Evolutionary conservation across 2,888 invertebrate genomes (phyloP), one percentile per base, ranked within the genome.

Genomic region (Trissolcus japonicus): DNA sequence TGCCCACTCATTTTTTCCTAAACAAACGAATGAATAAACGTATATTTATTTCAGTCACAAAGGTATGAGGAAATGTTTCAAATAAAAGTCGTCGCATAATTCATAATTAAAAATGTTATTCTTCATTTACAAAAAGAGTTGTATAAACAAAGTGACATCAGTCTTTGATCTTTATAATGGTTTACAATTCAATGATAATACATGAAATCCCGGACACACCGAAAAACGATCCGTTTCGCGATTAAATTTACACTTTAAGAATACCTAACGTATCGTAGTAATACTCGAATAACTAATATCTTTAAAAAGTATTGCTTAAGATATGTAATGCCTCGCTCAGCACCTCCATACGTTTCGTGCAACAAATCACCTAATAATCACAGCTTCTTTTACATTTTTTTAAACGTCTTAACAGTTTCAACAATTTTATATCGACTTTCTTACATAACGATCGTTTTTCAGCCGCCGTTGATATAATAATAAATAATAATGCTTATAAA

Each of bases 251-350:
- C 0, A 4, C 1, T 46, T 46, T 46, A 46, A 46, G 14, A 14
- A 6, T 46, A 46, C 11, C 46, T 46, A 16, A 50, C 50, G 56
- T 56, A 56, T 9, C 56, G 46, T 72, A 72, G 54, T 72, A 72
- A 72, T 72, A 71, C 50, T 51, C 56, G 0, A 57, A 11, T 19
- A 46, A 46, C 7, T 16, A 1, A 46, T 46, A 51, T 16, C 13
- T 16, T 43, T 55, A 35, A 35, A 35, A 35, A 19, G 11, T 54
- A 57, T 59, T 21, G 56, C 35, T 54, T 54, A 54, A 16, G 11
- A 43, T 56, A 55, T 51, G 53, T 71, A 72, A 72, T 65, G 66
- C 66, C 73, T 6, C 66, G 43, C 6, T 55, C 21, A 66, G 73
- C 66, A 66, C 66, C 65, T 7, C 17, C 21, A 48, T 55, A 57